Base-by-base conservation (phyloP, 1,140 invertebrate genomes). In the Venturia canescens region DNA sequence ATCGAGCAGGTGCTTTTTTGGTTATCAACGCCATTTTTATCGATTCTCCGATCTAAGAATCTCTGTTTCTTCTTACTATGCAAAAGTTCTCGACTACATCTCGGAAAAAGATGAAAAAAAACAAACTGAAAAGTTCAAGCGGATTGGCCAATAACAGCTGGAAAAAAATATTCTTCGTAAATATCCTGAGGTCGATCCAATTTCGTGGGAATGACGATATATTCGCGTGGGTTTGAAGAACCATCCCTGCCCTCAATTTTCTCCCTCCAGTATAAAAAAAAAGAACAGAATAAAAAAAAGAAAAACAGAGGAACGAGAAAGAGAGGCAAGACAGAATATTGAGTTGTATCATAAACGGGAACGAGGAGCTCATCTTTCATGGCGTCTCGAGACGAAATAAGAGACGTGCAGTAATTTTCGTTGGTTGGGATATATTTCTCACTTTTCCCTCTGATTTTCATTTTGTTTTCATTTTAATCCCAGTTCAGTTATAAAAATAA, bases 321-420 rank as follows among this genome's bases (percentile, higher is more conserved):
- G 27, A 21, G 44, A 60, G 26, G 6, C 60, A 57, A 27, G 60
- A 48, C 26, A n/a, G 26, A 77, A 27, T 44, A 16, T 26, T 23
- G 67, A 70, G 57, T 48, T 38, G 76, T 67, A 66, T 66, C 71
- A 57, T 53, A 74, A 74, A 74, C 48, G 57, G 57, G 75, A 66
- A 77, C 75, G 53, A 57, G 21, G 5, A 1, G 53, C 53, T n/a
- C 53, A 57, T 57, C 53, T 57, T 57, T 57, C 53, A 53, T 29
- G 21, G 75, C 60, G 3, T 44, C 16, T 44, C 50, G 50, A 60
- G 34, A 67, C 57, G 76, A 78, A 78, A 78, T 66, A 78, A 78
- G 76, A 78, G 60, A 50, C 34, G 53, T 34, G 2, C 31, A 44
- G 72, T 44, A 13, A 34, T 57, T 44, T 23, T 44, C 29, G 57